Evolutionary conservation across 2,113 vertebrate genomes (phyloP).

Genomic region (Psettodes erumei): DNA sequence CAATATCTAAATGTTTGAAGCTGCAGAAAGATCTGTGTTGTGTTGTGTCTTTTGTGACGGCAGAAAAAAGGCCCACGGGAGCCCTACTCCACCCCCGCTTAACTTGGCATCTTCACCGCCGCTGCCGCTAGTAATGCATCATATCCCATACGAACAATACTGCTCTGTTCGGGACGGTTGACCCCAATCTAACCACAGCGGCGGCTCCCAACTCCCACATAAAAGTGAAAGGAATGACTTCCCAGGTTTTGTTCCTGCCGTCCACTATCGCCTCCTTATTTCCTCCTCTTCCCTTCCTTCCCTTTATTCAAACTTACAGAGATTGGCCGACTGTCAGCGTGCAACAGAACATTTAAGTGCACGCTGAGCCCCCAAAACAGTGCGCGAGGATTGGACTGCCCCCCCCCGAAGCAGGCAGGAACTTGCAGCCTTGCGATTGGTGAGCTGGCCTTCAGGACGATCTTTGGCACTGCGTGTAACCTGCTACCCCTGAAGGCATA

Average conservation of each 20-base stretch:
- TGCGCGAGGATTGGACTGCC: constrained; percentile 3
- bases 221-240: constrained; percentile 36
- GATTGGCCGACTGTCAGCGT: background rate
- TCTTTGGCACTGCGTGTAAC: constrained; percentile 63
- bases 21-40: constrained; percentile 8
- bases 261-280: background rate
- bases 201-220: background rate
- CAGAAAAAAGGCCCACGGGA: background rate
- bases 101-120: background rate
- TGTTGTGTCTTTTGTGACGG: constrained; percentile 3
- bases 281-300: background rate
- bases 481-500: constrained; percentile 63
- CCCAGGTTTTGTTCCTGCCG: constrained; percentile 9
- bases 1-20: background rate
- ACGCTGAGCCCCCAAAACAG: constrained; percentile 16
- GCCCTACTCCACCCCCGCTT: background rate
- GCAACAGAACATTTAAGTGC: constrained; percentile 28
- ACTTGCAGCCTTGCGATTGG: constrained; percentile 21
- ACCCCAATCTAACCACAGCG: constrained; percentile 20
- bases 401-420: constrained; percentile 15
- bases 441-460: constrained; percentile 3
- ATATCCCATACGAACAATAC: constrained; percentile 16
- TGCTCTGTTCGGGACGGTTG: constrained; percentile 31
- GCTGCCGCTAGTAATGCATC: constrained; percentile 21
- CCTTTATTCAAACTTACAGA: constrained; percentile 6